A percentile compares a stretch with the other conserved stretches of the same genome.
Evolutionary conservation across 23 tunicate species (phyloP).

Genomic region (Corella eumyota): DNA sequence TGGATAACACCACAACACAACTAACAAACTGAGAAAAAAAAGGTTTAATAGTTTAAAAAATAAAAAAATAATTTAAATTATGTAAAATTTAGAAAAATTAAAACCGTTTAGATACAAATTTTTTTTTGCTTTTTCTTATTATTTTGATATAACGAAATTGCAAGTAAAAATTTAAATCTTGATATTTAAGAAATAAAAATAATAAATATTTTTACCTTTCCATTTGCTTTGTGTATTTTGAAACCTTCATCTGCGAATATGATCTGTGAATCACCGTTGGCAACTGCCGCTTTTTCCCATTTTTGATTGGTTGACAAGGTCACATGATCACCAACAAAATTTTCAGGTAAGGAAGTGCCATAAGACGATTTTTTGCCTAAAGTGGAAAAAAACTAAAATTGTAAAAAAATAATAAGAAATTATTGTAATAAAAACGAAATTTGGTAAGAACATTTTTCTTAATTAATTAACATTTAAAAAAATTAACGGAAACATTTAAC

Average conservation of each 20-base stretch:
- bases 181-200: no score
- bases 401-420: neutral
- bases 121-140: no score
- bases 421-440: neutral
- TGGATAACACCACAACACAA: slow-evolving; percentile 36
- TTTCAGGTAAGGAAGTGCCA: slow-evolving; percentile 25
- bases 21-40: slow-evolving; percentile 27
- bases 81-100: neutral
- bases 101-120: neutral
- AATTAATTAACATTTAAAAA: no score
- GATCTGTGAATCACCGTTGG: slow-evolving; percentile 20
- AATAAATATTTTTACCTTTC: slow-evolving; percentile 72
- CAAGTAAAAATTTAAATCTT: no score
- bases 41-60: no score
- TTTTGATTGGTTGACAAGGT: slow-evolving; percentile 38
- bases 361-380: slow-evolving; percentile 59
- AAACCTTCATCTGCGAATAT: slow-evolving; percentile 82
- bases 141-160: no score
- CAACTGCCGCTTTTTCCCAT: slow-evolving; percentile 52
- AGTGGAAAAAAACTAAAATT: neutral
- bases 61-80: neutral
- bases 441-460: neutral
- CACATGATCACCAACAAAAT: slow-evolving; percentile 68
- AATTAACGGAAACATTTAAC: neutral
- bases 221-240: slow-evolving; percentile 61